A percentile compares a stretch with the other conserved stretches of the same genome.
These are phyloP conservation scores for Torymus texanus DNA, from an alignment of 2,888 invertebrate genomes.

Conservation along the genomic window DNA sequence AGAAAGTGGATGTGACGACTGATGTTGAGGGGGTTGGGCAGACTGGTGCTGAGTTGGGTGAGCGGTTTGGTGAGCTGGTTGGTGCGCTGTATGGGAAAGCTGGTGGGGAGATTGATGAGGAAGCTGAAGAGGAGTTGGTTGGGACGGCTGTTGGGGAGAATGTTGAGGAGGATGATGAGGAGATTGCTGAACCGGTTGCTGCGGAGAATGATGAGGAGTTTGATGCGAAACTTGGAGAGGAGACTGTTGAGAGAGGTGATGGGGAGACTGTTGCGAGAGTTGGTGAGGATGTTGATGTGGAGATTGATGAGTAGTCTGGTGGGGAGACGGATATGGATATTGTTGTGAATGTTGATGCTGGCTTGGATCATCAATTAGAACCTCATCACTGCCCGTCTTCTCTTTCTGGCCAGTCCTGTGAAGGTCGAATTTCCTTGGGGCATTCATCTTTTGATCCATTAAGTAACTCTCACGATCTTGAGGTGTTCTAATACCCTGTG, in stretches of 20 bases:
- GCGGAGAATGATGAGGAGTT: constrained; percentile 32
- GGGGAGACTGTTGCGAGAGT: constrained; percentile 25
- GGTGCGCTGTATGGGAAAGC: constrained; percentile 41
- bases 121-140: constrained; percentile 39
- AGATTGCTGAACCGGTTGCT: constrained; percentile 22
- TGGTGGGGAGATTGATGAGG: constrained; percentile 5
- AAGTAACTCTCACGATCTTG: constrained; percentile 42
- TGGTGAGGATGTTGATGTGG: constrained; percentile 13
- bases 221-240: constrained; percentile 19
- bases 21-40: no score
- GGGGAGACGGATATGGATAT: neutral
- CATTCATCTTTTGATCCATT: constrained; percentile 25
- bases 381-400: constrained; percentile 65
- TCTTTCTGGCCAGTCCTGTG: constrained; percentile 59
- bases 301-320: constrained; percentile 32
- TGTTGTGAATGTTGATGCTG: constrained; percentile 13
- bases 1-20: no score
- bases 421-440: constrained; percentile 38
- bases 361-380: constrained; percentile 63
- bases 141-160: constrained; percentile 1
- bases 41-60: no score
- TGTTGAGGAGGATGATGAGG: constrained; percentile 36
- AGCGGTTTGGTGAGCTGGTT: neutral
- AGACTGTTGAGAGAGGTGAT: constrained; percentile 29
- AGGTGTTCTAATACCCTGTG: constrained; percentile 20